A percentile compares a stretch with the other conserved stretches of the same genome.
phyloP scores from a whole-genome alignment of 2,888 invertebrate species.

The Leptarthrus brevirostris region DNA sequence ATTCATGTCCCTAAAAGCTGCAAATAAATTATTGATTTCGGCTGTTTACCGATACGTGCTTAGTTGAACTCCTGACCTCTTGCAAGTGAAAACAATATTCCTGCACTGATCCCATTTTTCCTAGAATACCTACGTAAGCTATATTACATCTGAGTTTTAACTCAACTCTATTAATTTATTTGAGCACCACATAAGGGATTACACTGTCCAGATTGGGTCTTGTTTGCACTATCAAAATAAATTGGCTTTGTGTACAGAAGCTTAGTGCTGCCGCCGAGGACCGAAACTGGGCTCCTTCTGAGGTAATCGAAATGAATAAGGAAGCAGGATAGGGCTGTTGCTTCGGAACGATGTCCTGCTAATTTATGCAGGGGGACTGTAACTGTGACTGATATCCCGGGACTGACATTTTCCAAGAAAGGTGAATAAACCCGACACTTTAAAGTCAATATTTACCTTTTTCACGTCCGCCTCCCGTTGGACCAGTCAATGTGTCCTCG shows the following conservation, averaged over 20 bases:
- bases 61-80: neutral
- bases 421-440: conserved; percentile 20
- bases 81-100: neutral
- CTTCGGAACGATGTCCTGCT: neutral
- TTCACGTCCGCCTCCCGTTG: neutral
- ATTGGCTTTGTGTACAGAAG: neutral
- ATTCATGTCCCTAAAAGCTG: too few species aligned
- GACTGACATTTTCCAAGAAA: neutral
- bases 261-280: neutral
- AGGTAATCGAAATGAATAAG: neutral
- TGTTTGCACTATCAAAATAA: neutral
- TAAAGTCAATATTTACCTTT: conserved; percentile 4
- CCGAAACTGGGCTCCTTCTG: neutral
- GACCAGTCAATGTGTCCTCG: neutral
- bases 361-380: conserved; percentile 12
- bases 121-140: neutral
- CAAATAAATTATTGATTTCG: too few species aligned
- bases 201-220: neutral
- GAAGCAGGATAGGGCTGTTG: neutral
- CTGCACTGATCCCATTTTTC: neutral
- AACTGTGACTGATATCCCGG: neutral
- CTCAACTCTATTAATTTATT: neutral
- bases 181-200: neutral
- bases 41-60: neutral
- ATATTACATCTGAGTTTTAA: too few species aligned